A percentile compares a stretch with the other conserved stretches of the same genome.
These are phyloP conservation scores for Thomomys bottae DNA, from an alignment of 2,113 vertebrate genomes.

Conservation along the genomic window DNA sequence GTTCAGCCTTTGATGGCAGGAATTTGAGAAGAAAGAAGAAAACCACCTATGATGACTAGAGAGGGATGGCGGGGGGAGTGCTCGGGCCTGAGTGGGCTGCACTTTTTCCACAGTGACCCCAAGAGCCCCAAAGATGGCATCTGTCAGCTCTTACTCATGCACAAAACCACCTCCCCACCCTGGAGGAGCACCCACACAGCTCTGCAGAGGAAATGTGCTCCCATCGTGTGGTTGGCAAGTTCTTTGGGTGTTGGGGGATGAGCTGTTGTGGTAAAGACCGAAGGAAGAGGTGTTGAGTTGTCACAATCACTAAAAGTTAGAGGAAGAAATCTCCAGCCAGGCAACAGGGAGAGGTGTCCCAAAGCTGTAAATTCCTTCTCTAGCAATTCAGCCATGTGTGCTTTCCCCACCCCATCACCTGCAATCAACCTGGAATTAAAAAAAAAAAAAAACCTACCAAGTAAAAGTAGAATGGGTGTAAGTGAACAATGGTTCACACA, in stretches of 20 bases:
- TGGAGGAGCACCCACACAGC: neutral
- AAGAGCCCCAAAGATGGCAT: neutral
- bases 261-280: neutral
- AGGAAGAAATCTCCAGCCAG: neutral
- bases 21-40: neutral
- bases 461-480: too few species aligned
- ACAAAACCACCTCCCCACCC: neutral
- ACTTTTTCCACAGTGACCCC: neutral
- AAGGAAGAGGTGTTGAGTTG: neutral
- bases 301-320: neutral
- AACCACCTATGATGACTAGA: neutral
- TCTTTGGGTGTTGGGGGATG: neutral
- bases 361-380: neutral
- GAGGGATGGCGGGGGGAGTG: neutral
- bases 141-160: neutral
- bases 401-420: too few species aligned
- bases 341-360: accelerated
- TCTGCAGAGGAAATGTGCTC: neutral
- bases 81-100: accelerated
- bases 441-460: accelerated
- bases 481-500: accelerated
- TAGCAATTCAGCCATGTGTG: accelerated
- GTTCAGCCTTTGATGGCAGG: neutral
- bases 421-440: neutral
- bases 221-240: neutral